phyloP scores from a whole-genome alignment of 64 coral and sea anemone genomes.

The Exaiptasia diaphana region DNA sequence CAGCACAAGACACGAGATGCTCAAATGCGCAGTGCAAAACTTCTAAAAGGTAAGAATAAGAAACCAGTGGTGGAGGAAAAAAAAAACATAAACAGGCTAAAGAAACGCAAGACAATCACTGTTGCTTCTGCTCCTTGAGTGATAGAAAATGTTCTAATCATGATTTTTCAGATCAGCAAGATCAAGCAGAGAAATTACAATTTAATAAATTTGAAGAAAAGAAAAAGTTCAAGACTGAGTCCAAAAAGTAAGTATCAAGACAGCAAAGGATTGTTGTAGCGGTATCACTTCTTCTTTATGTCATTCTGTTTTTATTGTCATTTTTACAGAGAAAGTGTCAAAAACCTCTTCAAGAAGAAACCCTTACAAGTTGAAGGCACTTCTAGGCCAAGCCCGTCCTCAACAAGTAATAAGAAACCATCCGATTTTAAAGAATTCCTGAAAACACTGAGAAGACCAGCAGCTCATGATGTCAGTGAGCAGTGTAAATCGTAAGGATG shows the following conservation, averaged over 20 bases:
- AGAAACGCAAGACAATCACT: background rate
- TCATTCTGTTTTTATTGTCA: background rate
- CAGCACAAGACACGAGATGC: slow-evolving; percentile 70
- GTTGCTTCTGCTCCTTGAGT: no score
- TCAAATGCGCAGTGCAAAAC: slow-evolving; percentile 13
- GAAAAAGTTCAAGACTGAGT: slow-evolving; percentile 88
- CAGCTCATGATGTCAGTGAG: slow-evolving; percentile 90
- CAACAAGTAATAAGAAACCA: slow-evolving; percentile 5
- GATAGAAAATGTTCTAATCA: no score
- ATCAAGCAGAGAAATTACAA: slow-evolving; percentile 64
- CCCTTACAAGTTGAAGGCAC: slow-evolving; percentile 31
- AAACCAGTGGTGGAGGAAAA: background rate
- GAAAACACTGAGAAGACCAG: slow-evolving; percentile 82
- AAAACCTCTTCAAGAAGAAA: slow-evolving; percentile 91
- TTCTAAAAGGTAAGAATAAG: slow-evolving; percentile 9
- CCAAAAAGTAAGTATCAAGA: slow-evolving; percentile 83
- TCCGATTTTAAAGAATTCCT: slow-evolving; percentile 85
- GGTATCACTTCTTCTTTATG: background rate
- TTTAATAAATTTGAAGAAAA: slow-evolving; percentile 99
- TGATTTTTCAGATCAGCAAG: slow-evolving; percentile 20
- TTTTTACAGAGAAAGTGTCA: slow-evolving; percentile 77
- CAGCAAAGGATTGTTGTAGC: background rate
- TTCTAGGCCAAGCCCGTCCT: background rate
- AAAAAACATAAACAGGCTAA: background rate
- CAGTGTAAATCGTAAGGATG: slow-evolving; percentile 86